Percentiles rank a stretch among this genome's conserved stretches.
Evolutionary conservation across 2,797 vertebrate species (phyloP).

Genomic region (Phalloptychus januarius): DNA sequence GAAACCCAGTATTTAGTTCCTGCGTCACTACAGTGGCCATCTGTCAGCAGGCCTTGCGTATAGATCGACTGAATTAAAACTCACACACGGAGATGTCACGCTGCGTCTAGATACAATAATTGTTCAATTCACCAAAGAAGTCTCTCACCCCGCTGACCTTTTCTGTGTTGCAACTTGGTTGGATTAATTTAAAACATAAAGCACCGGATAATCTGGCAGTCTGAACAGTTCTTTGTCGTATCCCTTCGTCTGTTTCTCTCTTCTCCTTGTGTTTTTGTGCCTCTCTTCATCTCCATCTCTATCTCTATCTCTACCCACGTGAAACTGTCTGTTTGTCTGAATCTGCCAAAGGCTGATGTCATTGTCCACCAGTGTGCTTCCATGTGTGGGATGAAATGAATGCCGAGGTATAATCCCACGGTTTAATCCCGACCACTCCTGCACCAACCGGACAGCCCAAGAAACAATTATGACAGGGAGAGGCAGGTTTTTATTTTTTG

Average conservation of each 20-base stretch:
- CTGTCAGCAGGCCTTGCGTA: slow-evolving; percentile 69
- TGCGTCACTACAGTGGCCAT: slow-evolving; percentile 79
- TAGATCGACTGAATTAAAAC: slow-evolving; percentile 36
- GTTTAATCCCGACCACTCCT: slow-evolving; percentile 74
- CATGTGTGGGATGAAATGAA: slow-evolving; percentile 71
- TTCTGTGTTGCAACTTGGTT: slow-evolving; percentile 6
- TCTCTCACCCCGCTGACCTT: slow-evolving; percentile 36
- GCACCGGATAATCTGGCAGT: slow-evolving; percentile 33
- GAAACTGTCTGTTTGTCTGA: slow-evolving; percentile 50
- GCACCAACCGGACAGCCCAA: slow-evolving; percentile 58
- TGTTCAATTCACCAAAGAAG: slow-evolving; percentile 26
- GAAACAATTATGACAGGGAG: slow-evolving; percentile 17
- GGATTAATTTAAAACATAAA: slow-evolving; percentile 32
- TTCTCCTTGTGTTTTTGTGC: slow-evolving; percentile 12
- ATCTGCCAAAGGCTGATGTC: slow-evolving; percentile 74
- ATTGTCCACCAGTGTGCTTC: slow-evolving; percentile 66
- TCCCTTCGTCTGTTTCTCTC: slow-evolving; percentile 21
- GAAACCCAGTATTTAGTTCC: slow-evolving; percentile 72
- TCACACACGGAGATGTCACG: slow-evolving; percentile 16
- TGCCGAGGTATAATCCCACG: slow-evolving; percentile 73
- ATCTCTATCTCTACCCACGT: slow-evolving; percentile 54
- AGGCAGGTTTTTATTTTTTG: not conserved
- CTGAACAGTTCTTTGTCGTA: slow-evolving; percentile 22
- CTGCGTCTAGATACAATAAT: slow-evolving; percentile 21
- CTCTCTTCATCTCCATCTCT: slow-evolving; percentile 42